Percentiles rank a stretch among this genome's conserved stretches.
Evolutionary conservation across 2,797 vertebrate genomes (phyloP).

Genomic region (Myotis myotis): DNA sequence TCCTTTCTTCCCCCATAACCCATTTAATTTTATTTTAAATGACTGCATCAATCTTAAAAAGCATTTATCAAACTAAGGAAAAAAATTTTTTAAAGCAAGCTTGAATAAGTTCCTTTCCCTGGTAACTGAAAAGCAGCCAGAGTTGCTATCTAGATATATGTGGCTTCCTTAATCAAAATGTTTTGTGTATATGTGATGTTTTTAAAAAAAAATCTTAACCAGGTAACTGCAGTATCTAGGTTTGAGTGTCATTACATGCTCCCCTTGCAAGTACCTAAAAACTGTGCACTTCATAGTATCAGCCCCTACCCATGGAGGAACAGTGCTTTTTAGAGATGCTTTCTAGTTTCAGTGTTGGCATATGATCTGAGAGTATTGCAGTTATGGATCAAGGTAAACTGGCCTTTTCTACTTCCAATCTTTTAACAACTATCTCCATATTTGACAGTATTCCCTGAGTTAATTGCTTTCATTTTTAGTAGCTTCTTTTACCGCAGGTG

Average conservation of each 20-base stretch:
- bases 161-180: constrained; percentile 57
- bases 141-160: constrained; percentile 60
- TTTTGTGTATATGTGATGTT: constrained; percentile 64
- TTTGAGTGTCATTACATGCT: constrained; percentile 50
- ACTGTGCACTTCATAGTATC: constrained; percentile 39
- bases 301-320: neutral
- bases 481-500: constrained; percentile 55
- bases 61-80: constrained; percentile 61
- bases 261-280: constrained; percentile 33
- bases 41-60: constrained; percentile 62
- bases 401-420: constrained; percentile 54
- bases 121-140: constrained; percentile 71
- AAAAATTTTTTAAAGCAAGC: constrained; percentile 37
- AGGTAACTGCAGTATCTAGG: constrained; percentile 61
- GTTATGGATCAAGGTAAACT: constrained; percentile 48
- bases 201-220: neutral
- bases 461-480: constrained; percentile 59
- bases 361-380: constrained; percentile 49
- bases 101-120: constrained; percentile 72
- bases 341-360: constrained; percentile 53
- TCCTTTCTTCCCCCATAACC: neutral
- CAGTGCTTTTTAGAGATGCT: constrained; percentile 51
- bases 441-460: constrained; percentile 48
- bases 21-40: constrained; percentile 63
- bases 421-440: constrained; percentile 58